Evolutionary conservation across 2,113 vertebrate species (phyloP).

Genomic region (Dromiciops gliroides): DNA sequence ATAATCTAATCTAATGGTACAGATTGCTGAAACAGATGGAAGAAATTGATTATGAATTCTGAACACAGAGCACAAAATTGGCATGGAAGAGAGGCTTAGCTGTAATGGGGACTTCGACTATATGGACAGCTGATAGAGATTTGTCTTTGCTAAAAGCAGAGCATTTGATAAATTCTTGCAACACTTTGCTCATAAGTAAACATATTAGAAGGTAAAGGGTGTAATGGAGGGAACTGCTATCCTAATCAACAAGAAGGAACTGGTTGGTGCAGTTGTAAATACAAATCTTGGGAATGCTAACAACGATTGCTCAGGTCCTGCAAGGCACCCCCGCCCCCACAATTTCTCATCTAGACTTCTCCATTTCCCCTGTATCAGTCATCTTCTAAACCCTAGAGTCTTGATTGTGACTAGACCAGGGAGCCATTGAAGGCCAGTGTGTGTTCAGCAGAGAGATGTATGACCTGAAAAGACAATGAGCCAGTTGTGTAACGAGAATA

Average conservation of each 20-base stretch:
- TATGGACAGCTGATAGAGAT: background rate
- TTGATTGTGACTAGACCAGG: background rate
- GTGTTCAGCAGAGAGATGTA: background rate
- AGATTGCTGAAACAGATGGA: background rate
- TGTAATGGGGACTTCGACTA: background rate
- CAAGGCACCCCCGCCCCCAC: background rate
- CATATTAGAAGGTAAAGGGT: background rate
- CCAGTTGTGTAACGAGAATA: background rate
- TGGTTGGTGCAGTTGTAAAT: background rate
- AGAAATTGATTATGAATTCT: background rate
- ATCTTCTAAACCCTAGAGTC: background rate
- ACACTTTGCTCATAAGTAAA: background rate
- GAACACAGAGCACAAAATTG: background rate
- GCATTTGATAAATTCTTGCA: background rate
- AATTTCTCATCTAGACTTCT: background rate
- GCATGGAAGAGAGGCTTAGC: background rate
- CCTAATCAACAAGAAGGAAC: background rate
- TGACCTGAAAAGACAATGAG: background rate
- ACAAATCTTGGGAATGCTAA: background rate
- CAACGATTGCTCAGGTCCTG: background rate
- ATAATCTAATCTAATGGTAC: slow-evolving; percentile 1
- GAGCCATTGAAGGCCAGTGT: background rate
- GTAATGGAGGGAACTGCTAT: background rate
- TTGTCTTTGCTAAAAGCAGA: background rate
- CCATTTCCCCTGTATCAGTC: background rate